phyloP scores from a whole-genome alignment of 2,797 vertebrate species.

The Esox masquinongy region DNA sequence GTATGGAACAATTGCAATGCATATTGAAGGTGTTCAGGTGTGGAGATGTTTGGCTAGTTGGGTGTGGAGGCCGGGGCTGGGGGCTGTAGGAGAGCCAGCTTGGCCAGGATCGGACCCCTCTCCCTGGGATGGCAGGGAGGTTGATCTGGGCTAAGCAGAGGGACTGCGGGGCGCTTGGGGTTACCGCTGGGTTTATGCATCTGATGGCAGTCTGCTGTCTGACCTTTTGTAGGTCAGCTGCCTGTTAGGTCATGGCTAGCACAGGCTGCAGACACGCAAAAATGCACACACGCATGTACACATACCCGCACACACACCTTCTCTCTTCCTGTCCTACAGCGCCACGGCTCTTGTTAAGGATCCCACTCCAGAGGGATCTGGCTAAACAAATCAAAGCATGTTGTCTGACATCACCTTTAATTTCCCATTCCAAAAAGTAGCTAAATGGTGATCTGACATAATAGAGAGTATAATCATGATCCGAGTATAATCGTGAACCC shows the following conservation, averaged over 20 bases:
- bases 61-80: neutral
- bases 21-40: neutral
- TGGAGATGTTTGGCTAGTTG: neutral
- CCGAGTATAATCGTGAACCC: too few species aligned
- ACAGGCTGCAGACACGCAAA: constrained; percentile 1
- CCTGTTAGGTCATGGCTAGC: constrained; percentile 8
- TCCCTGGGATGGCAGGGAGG: constrained; percentile 1
- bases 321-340: too few species aligned
- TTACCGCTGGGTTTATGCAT: constrained; percentile 9
- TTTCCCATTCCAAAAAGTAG: neutral
- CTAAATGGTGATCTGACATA: neutral
- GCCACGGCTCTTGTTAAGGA: too few species aligned
- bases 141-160: constrained; percentile 5
- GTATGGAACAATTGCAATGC: too few species aligned
- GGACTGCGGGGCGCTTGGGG: neutral
- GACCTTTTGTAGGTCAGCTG: constrained; percentile 25
- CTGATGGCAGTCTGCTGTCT: constrained; percentile 15
- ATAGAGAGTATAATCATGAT: neutral
- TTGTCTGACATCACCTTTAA: neutral
- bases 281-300: neutral
- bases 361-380: too few species aligned
- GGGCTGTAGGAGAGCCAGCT: neutral
- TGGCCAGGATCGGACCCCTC: neutral
- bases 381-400: neutral
- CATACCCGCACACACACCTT: constrained; percentile 4